A percentile compares a stretch with the other conserved stretches of the same genome.
These are phyloP conservation scores for Dolichotis patagonum DNA, from an alignment of 2,113 vertebrate species.

Conservation along the genomic window DNA sequence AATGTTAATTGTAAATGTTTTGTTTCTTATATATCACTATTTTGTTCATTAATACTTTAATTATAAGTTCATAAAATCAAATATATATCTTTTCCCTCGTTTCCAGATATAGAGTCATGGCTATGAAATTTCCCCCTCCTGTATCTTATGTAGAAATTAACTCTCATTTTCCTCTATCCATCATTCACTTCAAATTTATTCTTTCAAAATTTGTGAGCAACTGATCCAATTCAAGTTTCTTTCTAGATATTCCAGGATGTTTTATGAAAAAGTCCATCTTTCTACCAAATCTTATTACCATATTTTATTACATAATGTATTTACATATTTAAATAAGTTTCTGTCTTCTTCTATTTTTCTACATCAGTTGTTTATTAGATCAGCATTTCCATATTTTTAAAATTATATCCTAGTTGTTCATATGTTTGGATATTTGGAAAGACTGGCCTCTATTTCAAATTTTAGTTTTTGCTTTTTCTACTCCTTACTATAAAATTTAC, in stretches of 20 bases:
- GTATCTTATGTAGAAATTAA: neutral
- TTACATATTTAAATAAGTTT: neutral
- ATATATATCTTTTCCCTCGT: neutral
- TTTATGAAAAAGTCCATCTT: neutral
- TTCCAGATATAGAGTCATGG: neutral
- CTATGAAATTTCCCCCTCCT: neutral
- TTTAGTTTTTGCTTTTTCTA: neutral
- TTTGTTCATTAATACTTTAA: neutral
- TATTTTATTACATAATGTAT: neutral
- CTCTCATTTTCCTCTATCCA: neutral
- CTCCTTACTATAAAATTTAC: neutral
- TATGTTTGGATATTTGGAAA: neutral
- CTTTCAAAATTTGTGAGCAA: neutral
- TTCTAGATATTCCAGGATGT: neutral
- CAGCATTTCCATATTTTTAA: neutral
- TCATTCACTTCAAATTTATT: neutral
- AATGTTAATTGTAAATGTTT: neutral
- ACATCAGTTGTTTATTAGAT: neutral
- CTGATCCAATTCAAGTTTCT: neutral
- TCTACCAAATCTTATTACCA: neutral
- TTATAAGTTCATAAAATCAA: neutral
- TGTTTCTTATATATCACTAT: neutral
- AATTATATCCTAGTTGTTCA: neutral
- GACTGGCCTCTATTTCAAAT: neutral
- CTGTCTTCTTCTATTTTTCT: neutral